phyloP scores from a whole-genome alignment of 2,797 vertebrate genomes.

The Semotilus atromaculatus region DNA sequence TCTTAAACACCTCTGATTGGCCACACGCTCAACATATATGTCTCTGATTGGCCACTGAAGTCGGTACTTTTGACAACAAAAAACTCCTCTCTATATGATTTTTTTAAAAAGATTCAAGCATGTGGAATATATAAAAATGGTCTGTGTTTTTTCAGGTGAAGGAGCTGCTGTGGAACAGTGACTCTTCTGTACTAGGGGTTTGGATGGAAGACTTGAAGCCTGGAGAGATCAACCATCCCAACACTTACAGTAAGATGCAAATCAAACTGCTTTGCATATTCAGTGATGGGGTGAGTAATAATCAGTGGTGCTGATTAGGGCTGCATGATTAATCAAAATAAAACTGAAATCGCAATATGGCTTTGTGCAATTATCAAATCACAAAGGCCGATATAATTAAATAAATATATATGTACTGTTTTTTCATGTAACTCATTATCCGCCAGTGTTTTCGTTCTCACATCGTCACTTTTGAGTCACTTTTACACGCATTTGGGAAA shows the following conservation, averaged over 20 bases:
- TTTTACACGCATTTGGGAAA: not conserved
- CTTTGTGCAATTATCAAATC: not conserved
- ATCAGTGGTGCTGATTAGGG: not conserved
- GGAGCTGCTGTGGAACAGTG: constrained; percentile 92
- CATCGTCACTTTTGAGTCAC: not conserved
- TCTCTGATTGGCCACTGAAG: too few species aligned
- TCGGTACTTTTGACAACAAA: too few species aligned
- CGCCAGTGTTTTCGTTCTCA: not conserved
- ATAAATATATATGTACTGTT: not conserved
- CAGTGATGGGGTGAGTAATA: not conserved
- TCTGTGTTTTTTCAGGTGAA: constrained; percentile 81
- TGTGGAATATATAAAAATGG: not conserved
- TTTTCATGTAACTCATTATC: not conserved
- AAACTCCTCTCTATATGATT: not conserved
- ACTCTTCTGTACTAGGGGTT: constrained; percentile 87
- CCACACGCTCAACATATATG: too few species aligned
- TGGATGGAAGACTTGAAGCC: constrained; percentile 87
- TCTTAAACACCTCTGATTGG: too few species aligned
- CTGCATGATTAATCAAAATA: not conserved
- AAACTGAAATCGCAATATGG: not conserved
- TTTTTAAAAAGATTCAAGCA: not conserved
- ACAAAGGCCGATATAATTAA: not conserved
- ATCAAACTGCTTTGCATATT: not conserved
- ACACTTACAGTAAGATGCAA: constrained; percentile 79
- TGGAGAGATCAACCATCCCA: constrained; percentile 68